Evolutionary conservation across 2,888 invertebrate species (phyloP).

Genomic region (Oegoconia quadripuncta): DNA sequence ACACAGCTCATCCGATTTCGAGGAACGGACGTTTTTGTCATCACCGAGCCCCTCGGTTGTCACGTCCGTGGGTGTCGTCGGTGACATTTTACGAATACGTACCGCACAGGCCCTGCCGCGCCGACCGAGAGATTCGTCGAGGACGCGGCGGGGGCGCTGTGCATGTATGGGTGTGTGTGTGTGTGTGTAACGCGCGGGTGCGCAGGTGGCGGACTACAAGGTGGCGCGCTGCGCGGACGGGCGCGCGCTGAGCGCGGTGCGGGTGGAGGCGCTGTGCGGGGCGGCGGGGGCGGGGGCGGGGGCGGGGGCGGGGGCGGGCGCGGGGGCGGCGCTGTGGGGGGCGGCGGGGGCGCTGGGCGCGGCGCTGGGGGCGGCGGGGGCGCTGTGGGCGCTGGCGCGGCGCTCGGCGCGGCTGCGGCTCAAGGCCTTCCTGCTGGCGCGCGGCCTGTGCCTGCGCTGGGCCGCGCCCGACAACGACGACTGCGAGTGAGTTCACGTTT

Average conservation of each 20-base stretch:
- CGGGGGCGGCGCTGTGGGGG: conserved; percentile 14
- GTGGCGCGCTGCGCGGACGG: conserved; percentile 9
- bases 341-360: conserved; percentile 26
- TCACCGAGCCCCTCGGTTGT: too few species aligned
- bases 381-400: conserved; percentile 11
- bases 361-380: conserved; percentile 18
- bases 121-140: not conserved
- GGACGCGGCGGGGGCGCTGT: too few species aligned
- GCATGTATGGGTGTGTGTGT: too few species aligned
- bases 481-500: conserved; percentile 53
- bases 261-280: conserved; percentile 15
- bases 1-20: too few species aligned
- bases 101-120: too few species aligned
- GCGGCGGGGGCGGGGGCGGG: conserved; percentile 10
- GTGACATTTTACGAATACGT: too few species aligned
- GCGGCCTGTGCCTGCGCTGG: conserved; percentile 20
- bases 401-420: conserved; percentile 19
- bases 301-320: conserved; percentile 9
- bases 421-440: conserved; percentile 20
- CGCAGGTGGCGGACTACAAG: conserved; percentile 17
- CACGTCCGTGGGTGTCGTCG: too few species aligned
- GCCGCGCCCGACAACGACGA: conserved; percentile 21
- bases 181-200: too few species aligned
- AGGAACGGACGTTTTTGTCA: too few species aligned
- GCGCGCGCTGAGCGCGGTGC: conserved; percentile 26